Percentiles rank a stretch among this genome's conserved stretches.
Conservation (phyloP, 2,888 invertebrate species). For the Gerosis bhagava region DNA sequence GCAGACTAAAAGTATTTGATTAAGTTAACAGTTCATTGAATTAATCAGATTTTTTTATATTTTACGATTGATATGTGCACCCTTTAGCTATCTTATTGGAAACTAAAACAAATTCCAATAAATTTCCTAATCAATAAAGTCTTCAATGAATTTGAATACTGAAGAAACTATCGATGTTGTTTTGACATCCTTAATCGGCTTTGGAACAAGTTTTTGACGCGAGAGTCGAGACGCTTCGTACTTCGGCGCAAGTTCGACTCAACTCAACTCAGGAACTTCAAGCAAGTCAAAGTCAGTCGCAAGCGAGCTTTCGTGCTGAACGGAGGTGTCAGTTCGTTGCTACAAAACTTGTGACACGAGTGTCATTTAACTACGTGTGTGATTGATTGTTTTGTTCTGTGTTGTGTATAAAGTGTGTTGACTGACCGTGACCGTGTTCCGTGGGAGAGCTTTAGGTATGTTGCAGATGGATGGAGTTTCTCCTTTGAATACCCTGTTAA, state of each 20-base stretch:
- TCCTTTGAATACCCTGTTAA: background rate
- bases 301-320: conserved; percentile 40
- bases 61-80: too few species aligned
- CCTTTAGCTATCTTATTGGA: too few species aligned
- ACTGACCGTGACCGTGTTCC: conserved; percentile 24
- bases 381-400: conserved; percentile 26
- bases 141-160: too few species aligned
- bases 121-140: too few species aligned
- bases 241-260: too few species aligned
- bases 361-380: conserved; percentile 36
- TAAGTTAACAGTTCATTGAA: too few species aligned
- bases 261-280: too few species aligned
- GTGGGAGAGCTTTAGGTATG: conserved; percentile 21
- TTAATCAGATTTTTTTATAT: too few species aligned
- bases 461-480: too few species aligned
- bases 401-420: conserved; percentile 28
- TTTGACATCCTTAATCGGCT: conserved; percentile 29
- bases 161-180: too few species aligned
- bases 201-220: conserved; percentile 32
- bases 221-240: conserved; percentile 8
- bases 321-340: conserved; percentile 35
- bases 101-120: too few species aligned
- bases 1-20: too few species aligned
- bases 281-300: conserved; percentile 51
- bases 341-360: conserved; percentile 15